phyloP scores from a whole-genome alignment of 2,797 vertebrate genomes.

The Falco cherrug region DNA sequence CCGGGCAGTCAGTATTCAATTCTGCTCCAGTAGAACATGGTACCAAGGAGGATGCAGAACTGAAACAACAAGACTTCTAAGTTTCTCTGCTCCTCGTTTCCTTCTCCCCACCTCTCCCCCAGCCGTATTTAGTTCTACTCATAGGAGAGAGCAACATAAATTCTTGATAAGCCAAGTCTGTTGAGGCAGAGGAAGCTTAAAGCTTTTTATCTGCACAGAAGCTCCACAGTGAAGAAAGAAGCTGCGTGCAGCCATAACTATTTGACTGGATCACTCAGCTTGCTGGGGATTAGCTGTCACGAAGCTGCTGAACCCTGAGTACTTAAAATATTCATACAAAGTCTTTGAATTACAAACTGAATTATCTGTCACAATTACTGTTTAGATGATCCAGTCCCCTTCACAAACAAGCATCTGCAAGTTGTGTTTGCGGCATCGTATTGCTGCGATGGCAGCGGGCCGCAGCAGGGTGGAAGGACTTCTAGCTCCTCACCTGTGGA shows the following conservation, averaged over 20 bases:
- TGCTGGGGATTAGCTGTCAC: not conserved
- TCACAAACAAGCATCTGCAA: not conserved
- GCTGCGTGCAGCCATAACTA: not conserved
- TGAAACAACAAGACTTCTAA: conserved; percentile 32
- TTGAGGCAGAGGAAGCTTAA: not conserved
- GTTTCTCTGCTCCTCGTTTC: not conserved
- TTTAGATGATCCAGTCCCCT: not conserved
- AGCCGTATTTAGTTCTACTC: not conserved
- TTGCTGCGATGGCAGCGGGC: not conserved
- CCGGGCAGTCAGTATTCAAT: conserved; percentile 71
- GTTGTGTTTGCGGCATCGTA: not conserved
- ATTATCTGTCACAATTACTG: not conserved
- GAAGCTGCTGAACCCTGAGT: not conserved
- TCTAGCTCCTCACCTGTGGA: not conserved
- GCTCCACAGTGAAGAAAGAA: not conserved
- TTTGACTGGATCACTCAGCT: not conserved
- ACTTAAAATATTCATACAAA: not conserved
- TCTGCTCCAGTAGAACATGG: conserved; percentile 83
- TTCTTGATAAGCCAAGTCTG: not conserved
- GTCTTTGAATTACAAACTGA: not conserved
- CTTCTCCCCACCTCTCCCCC: not conserved
- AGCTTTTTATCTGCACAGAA: not conserved
- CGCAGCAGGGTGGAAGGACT: not conserved
- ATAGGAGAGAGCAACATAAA: not conserved
- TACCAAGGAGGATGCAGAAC: conserved; percentile 80